A percentile compares a stretch with the other conserved stretches of the same genome.
Evolutionary conservation across 2,888 invertebrate genomes (phyloP).

Genomic region (Hyles lineata): DNA sequence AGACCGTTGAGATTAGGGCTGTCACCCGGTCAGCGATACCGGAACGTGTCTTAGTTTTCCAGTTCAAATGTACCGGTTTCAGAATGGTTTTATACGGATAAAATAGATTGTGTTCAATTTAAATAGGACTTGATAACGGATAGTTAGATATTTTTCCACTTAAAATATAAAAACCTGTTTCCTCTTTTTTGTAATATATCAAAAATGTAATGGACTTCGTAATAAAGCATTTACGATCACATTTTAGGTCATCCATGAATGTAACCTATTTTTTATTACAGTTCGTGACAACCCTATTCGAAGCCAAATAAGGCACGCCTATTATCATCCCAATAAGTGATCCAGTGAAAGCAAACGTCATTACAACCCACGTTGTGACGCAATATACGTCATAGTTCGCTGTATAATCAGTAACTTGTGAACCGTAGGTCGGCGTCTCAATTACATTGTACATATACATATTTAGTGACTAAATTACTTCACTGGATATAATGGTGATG

Average conservation of each 20-base stretch:
- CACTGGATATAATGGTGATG: too few relatives aligned
- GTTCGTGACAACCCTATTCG: neutral
- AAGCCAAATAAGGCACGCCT: constrained; percentile 1
- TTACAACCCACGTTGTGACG: constrained; percentile 42
- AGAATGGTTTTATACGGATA: neutral
- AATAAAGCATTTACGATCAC: neutral
- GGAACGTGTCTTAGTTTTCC: neutral
- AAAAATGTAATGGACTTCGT: too few relatives aligned
- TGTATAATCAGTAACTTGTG: neutral
- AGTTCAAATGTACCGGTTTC: neutral
- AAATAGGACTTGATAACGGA: too few relatives aligned
- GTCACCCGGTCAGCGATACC: neutral
- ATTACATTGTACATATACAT: too few relatives aligned
- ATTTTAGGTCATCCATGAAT: neutral
- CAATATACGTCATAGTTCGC: constrained; percentile 37
- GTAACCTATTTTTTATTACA: neutral
- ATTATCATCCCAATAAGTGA: constrained; percentile 57
- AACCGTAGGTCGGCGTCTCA: neutral
- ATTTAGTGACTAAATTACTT: too few relatives aligned
- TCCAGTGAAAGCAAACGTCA: constrained; percentile 59
- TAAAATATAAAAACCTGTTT: too few relatives aligned
- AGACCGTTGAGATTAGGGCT: constrained; percentile 41
- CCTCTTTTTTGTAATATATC: too few relatives aligned
- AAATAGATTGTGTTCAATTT: neutral
- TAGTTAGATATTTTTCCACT: too few relatives aligned